Base-by-base conservation (phyloP, 2,113 vertebrate species). In the Azemiops feae region DNA sequence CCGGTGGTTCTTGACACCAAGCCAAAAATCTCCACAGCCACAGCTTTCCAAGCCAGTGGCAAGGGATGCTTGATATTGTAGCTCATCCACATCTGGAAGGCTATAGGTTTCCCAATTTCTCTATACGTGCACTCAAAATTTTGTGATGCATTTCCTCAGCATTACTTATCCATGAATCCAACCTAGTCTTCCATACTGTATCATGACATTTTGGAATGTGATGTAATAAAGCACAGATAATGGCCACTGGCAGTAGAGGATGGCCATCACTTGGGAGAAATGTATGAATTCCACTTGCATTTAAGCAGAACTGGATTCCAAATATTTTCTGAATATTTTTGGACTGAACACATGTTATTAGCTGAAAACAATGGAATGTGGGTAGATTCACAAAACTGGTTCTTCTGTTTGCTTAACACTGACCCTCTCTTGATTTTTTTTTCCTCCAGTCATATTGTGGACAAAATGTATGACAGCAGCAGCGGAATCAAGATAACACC, bases 391-490 rank as follows among this genome's bases (percentile, higher is more conserved):
- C 39, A 43, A 20, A 50, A 93, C 94, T 91, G 91, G 55, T 43
- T 89, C 54, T 39, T 50, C 91, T 89, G 14, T 43, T 88, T 93
- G 47, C 69, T 47, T 87, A n/a, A 30, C 14, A 43, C 27, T 52
- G 25, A 50, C n/a, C 5, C 88, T 93, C 30, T 92, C 88, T 23
- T 90, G 93, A 53, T 95, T 3, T 2, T 87, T 23, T 91, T 47
- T 10, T 25, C 54, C 11, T 57, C 52, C 92, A 99, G 99, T 87
- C 96, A 98, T 89, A 98, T 99, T 74, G 96, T 99, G 97, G 98
- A 99, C 94, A 98, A 98, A 94, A 99, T 99, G 99, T 98, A 97
- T 0, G 98, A 99, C 52, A 93, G 97, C 64, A 97, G 97, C 96
- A 97, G 95, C 25, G 99, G 99, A n/a, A 98, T 99, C 95, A 98